phyloP scores from a whole-genome alignment of 2,888 invertebrate genomes.

The Lasioglossum zephyrum region DNA sequence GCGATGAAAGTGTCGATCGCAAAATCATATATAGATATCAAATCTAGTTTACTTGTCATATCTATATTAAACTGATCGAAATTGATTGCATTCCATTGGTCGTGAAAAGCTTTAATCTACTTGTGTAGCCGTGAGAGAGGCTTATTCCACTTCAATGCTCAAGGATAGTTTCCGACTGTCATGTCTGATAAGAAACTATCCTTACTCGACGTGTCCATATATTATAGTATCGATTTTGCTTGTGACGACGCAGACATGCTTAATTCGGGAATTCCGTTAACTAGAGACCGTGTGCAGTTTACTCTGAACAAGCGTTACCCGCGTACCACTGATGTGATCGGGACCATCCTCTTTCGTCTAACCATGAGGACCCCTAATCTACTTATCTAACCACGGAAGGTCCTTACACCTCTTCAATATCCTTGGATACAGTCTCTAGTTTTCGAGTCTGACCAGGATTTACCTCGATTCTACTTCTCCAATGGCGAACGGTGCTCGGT shows the following conservation, averaged over 20 bases:
- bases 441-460: background rate
- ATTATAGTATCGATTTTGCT: slow-evolving; percentile 2
- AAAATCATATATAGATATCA: background rate
- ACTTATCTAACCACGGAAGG: slow-evolving; percentile 2
- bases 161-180: background rate
- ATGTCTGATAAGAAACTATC: background rate
- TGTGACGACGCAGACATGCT: background rate
- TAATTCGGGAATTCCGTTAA: background rate
- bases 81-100: background rate
- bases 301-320: background rate
- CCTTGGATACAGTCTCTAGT: background rate
- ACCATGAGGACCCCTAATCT: slow-evolving; percentile 7
- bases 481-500: background rate
- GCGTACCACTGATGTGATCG: background rate
- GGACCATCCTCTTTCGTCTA: background rate
- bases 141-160: background rate
- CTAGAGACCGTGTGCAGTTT: background rate
- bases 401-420: background rate
- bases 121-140: background rate
- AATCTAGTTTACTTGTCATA: background rate
- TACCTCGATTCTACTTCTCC: background rate
- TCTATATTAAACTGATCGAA: background rate
- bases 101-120: background rate
- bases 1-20: background rate
- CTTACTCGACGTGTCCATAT: background rate